phyloP scores from a whole-genome alignment of 1,140 invertebrate genomes.

The Cydia splendana region DNA sequence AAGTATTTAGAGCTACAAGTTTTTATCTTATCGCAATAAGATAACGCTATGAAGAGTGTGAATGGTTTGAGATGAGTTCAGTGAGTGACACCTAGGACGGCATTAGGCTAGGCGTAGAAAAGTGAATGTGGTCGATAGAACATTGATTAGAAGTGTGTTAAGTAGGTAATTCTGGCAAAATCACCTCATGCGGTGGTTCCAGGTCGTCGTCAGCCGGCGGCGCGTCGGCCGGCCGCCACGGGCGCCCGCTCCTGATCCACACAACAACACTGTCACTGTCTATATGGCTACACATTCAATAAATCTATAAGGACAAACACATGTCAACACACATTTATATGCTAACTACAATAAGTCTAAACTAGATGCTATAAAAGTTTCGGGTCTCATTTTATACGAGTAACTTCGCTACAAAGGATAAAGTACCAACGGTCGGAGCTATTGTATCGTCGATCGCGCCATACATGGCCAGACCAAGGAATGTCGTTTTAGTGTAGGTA shows the following conservation, averaged over 20 bases:
- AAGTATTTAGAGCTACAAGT: constrained; percentile 35
- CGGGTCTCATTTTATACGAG: neutral
- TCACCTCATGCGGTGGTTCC: constrained; percentile 74
- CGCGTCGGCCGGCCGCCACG: constrained; percentile 68
- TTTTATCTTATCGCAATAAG: constrained; percentile 12
- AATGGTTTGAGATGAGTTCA: constrained; percentile 33
- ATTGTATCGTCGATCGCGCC: too few species aligned
- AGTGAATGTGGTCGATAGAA: constrained; percentile 59
- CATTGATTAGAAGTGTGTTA: constrained; percentile 59
- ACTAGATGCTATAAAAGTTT: neutral
- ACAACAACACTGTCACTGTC: constrained; percentile 62
- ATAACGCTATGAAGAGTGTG: constrained; percentile 32
- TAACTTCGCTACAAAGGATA: neutral
- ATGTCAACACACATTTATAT: constrained; percentile 12
- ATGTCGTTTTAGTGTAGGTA: too few species aligned
- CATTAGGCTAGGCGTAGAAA: constrained; percentile 61
- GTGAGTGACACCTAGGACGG: constrained; percentile 69
- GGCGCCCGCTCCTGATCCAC: constrained; percentile 74
- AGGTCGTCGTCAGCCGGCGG: constrained; percentile 66
- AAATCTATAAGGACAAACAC: constrained; percentile 27
- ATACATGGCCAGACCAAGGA: too few species aligned
- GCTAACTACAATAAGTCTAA: neutral
- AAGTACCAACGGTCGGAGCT: neutral
- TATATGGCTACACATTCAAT: constrained; percentile 34
- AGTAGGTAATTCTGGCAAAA: constrained; percentile 79